A percentile compares a stretch with the other conserved stretches of the same genome.
phyloP scores from a whole-genome alignment of 2,888 invertebrate genomes.

The Drosophila neonasuta region DNA sequence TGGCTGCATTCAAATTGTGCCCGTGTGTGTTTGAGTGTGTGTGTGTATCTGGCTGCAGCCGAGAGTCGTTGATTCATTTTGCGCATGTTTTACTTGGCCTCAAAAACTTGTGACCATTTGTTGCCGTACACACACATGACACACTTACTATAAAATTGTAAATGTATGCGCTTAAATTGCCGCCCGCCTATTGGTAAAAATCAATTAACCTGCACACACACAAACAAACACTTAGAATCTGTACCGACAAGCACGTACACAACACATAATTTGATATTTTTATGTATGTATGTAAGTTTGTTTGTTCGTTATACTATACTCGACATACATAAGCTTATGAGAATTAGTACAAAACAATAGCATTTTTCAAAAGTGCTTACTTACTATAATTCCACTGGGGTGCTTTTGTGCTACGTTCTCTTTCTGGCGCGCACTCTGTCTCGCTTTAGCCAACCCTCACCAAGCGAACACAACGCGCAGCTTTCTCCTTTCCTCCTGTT shows the following conservation, averaged over 20 bases:
- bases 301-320: constrained; percentile 21
- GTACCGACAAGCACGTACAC: neutral
- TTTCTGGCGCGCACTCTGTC: constrained; percentile 1
- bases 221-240: neutral
- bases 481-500: neutral
- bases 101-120: constrained; percentile 54
- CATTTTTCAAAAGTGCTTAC: constrained; percentile 43
- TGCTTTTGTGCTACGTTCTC: constrained; percentile 29
- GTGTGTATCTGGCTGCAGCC: constrained; percentile 44
- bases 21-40: constrained; percentile 19
- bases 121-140: constrained; percentile 19
- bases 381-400: constrained; percentile 33
- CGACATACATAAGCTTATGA: constrained; percentile 20
- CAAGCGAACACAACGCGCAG: constrained; percentile 5
- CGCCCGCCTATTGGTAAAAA: constrained; percentile 43
- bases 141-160: constrained; percentile 2
- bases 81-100: constrained; percentile 66
- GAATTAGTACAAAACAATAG: constrained; percentile 25
- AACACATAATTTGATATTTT: constrained; percentile 7
- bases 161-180: constrained; percentile 20
- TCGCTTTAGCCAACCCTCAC: constrained; percentile 36
- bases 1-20: constrained; percentile 53
- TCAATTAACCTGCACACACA: constrained; percentile 38
- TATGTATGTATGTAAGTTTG: neutral
- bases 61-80: constrained; percentile 44